Evolutionary conservation across 2,797 vertebrate genomes (phyloP).

Genomic region (Mus caroli): DNA sequence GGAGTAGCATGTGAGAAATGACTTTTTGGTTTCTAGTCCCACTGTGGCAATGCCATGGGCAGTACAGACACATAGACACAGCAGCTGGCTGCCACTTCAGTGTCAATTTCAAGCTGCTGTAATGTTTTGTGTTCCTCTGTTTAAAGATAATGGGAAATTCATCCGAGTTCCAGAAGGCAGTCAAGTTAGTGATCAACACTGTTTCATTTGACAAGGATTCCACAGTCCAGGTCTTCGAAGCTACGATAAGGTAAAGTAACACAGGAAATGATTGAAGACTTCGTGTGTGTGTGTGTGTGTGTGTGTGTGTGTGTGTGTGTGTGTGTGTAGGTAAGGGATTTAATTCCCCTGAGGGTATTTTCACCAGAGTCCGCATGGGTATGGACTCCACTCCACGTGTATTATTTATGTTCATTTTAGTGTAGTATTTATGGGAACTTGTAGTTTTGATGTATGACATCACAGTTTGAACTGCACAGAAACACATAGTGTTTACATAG

Average conservation of each 20-base stretch:
- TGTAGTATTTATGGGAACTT: background rate
- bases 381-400: rapidly evolving
- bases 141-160: slow-evolving; percentile 97
- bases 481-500: no score
- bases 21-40: background rate
- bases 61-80: background rate
- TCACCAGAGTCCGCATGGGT: rapidly evolving
- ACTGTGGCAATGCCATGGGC: background rate
- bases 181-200: slow-evolving; percentile 97
- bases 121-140: slow-evolving; percentile 76
- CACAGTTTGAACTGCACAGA: background rate
- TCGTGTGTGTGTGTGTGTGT: background rate
- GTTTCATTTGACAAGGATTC: slow-evolving; percentile 99
- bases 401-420: background rate
- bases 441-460: background rate
- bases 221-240: slow-evolving; percentile 99
- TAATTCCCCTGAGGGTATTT: background rate
- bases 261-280: background rate
- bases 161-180: slow-evolving; percentile 97
- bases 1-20: background rate
- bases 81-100: background rate
- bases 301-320: no score
- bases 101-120: background rate
- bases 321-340: background rate
- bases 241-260: slow-evolving; percentile 95